Evolutionary conservation across 2,113 vertebrate genomes (phyloP).

Genomic region (crab-eating macaque (Macaca fascicularis)): DNA sequence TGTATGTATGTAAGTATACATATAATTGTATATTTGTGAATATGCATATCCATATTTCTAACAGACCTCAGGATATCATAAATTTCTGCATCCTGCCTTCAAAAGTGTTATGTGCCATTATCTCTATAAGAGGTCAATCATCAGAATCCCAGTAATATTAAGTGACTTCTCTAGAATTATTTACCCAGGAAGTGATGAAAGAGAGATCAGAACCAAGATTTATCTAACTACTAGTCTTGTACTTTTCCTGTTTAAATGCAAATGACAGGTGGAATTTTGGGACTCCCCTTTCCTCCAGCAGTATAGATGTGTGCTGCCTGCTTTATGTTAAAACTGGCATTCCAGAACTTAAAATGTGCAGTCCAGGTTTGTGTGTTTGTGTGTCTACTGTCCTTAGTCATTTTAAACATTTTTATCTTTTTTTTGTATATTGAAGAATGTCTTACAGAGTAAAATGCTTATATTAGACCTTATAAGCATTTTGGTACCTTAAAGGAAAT

Average conservation of each 20-base stretch:
- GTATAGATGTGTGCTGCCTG: not conserved
- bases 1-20: too few relatives aligned
- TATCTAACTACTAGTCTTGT: not conserved
- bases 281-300: not conserved
- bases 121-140: not conserved
- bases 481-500: not conserved
- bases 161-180: not conserved
- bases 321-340: not conserved
- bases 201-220: not conserved
- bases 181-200: not conserved
- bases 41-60: not conserved
- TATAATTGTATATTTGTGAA: not conserved
- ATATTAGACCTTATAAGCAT: not conserved
- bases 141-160: conserved; percentile 1
- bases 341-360: not conserved
- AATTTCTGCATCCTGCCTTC: not conserved
- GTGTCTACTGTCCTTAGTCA: not conserved
- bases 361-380: not conserved
- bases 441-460: not conserved
- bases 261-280: not conserved
- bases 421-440: not conserved
- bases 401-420: not conserved
- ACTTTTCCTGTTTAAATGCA: conserved; percentile 10
- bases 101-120: not conserved
- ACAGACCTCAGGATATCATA: not conserved